These are phyloP conservation scores for Athene noctua DNA, from an alignment of 2,113 vertebrate genomes.

Conservation along the genomic window DNA sequence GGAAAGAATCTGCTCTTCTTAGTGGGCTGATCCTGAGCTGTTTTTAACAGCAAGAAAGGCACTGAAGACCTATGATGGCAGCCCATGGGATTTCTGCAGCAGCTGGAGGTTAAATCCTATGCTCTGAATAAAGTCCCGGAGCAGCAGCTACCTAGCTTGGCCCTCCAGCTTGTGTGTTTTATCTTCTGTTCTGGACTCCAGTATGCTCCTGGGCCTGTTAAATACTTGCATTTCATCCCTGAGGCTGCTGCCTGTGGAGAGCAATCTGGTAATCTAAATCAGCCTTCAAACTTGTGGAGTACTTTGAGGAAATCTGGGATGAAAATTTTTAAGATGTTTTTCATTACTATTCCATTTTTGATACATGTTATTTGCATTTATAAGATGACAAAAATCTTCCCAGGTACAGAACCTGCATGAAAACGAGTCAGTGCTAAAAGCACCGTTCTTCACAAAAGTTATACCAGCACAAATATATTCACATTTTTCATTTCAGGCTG, in stretches of 20 bases:
- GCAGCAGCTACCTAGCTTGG: not conserved
- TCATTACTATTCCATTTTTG: not conserved
- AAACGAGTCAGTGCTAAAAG: not conserved
- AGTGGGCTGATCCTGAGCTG: not conserved
- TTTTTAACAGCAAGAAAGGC: not conserved
- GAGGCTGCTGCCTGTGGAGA: not conserved
- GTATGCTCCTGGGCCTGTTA: not conserved
- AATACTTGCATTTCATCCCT: not conserved
- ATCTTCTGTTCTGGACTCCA: not conserved
- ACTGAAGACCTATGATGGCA: not conserved
- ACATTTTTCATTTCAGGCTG: not conserved
- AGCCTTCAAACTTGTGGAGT: not conserved
- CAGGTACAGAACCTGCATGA: not conserved
- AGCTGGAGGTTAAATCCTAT: not conserved
- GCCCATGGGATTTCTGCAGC: not conserved
- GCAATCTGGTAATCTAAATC: not conserved
- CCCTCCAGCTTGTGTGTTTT: not conserved
- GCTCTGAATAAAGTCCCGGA: not conserved
- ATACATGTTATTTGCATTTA: not conserved
- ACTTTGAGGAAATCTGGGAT: not conserved
- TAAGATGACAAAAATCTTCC: not conserved
- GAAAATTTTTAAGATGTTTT: not conserved
- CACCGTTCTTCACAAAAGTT: not conserved
- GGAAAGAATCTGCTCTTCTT: not conserved
- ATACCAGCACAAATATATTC: not conserved